Evolutionary conservation across 1,140 invertebrate genomes (phyloP).

Genomic region (Halictus rubicundus): DNA sequence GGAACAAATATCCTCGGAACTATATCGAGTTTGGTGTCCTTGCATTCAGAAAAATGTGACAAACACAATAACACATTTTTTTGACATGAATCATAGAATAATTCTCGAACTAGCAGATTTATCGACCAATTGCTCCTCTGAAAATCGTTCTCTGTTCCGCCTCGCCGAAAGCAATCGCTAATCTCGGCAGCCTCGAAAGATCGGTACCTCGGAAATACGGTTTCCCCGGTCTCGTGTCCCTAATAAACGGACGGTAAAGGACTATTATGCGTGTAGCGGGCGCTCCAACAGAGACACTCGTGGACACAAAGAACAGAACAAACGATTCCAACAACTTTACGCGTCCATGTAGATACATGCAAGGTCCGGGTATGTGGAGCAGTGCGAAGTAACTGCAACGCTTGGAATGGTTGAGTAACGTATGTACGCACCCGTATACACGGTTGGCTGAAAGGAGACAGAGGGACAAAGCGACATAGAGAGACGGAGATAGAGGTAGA

Average conservation of each 20-base stretch:
- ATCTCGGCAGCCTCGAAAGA: background rate
- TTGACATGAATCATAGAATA: too few relatives aligned
- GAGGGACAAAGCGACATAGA: background rate
- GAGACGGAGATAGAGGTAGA: conserved; percentile 7
- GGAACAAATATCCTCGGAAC: too few relatives aligned
- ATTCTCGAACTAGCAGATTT: too few relatives aligned
- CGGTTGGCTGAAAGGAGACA: background rate
- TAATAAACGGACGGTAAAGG: conserved; percentile 55
- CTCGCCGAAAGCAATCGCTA: background rate
- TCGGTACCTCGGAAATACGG: background rate
- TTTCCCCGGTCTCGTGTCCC: background rate
- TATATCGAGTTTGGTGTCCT: too few relatives aligned
- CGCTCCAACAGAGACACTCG: conserved; percentile 24
- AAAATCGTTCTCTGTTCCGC: background rate
- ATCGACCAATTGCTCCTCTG: background rate
- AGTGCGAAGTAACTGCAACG: conserved; percentile 46
- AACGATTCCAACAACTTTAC: conserved; percentile 59
- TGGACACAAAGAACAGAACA: conserved; percentile 55
- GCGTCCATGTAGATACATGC: conserved; percentile 24
- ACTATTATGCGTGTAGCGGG: conserved; percentile 39
- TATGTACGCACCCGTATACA: conserved; percentile 31
- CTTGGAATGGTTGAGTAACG: conserved; percentile 37
- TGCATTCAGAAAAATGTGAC: too few relatives aligned
- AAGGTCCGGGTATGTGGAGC: background rate
- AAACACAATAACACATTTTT: too few relatives aligned